Base-by-base conservation (phyloP, 2,888 invertebrate genomes). In the Cephus sareptanus region DNA sequence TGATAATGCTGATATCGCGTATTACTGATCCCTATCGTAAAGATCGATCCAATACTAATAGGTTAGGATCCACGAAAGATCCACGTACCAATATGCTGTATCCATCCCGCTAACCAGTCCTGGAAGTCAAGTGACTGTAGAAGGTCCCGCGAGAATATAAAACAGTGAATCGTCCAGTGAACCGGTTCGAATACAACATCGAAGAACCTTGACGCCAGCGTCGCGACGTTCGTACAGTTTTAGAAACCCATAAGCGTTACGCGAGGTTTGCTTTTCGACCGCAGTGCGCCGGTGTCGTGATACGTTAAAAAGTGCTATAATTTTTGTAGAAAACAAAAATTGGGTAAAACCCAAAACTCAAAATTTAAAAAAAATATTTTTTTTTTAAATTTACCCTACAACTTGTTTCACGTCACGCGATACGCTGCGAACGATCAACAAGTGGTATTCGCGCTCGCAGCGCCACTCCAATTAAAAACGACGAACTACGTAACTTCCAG, bases 131-230 rank as follows among this genome's bases (percentile, higher is more conserved):
- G 33, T 71, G 71, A 31, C 71, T 71, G 33, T 30, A 30, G 34
- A 34, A 31, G 34, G 12, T 71, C 31, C 31, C 71, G 71, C 15
- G 56, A 56, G 87, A 89, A 89, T 89, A 89, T 89, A 89, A 90
- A 90, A 85, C 86, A 87, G 85, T 80, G 82, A 74, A 77, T 73
- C 81, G 81, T 81, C 86, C 87, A 85, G 86, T 87, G 87, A 89
- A 90, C 89, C 89, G 90, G 90, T 90, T 90, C 87, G 87, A 83
- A 86, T 56, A 56, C 56, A 56, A 56, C 56, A 56, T 23, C 56
- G 23, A 9, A 56, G 56, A 56, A 56, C 9, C 56, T 56, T 23
- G 56, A 56, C 56, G 56, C 56, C 56, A 56, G 56, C 56, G 56
- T 56, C 33, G 34, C 71, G 71, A 71, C 31, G 71, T 71, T 71